phyloP scores from a whole-genome alignment of 2,113 vertebrate genomes.

The Gobiocypris rarus region DNA sequence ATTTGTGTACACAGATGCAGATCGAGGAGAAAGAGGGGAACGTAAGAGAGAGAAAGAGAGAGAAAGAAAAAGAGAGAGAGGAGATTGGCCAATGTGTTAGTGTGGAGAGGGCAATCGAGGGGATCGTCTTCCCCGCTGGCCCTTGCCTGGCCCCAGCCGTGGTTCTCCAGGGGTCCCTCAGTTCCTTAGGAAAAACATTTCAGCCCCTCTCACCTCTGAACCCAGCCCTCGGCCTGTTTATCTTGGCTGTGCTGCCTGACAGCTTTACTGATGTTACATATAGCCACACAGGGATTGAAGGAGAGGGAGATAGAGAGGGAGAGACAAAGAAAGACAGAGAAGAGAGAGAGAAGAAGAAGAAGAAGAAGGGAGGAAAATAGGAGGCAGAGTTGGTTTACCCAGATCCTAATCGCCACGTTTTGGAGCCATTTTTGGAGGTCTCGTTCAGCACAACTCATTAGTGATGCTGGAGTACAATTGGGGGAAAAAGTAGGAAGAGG shows the following conservation, averaged over 20 bases:
- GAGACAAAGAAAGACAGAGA: constrained; percentile 78
- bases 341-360: constrained; percentile 64
- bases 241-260: constrained; percentile 95
- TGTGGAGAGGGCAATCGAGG: constrained; percentile 72
- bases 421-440: constrained; percentile 9
- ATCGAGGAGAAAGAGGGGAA: constrained; percentile 54
- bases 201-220: constrained; percentile 96
- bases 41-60: constrained; percentile 31
- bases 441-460: background rate
- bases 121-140: constrained; percentile 75
- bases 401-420: constrained; percentile 35
- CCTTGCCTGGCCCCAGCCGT: constrained; percentile 76
- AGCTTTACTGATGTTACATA: constrained; percentile 99
- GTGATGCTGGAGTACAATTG: constrained; percentile 11
- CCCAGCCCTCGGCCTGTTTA: constrained; percentile 94
- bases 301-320: constrained; percentile 46
- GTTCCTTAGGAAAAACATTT: constrained; percentile 97
- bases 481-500: background rate
- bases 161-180: constrained; percentile 83
- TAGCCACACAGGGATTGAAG: constrained; percentile 82
- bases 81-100: constrained; percentile 65
- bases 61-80: constrained; percentile 48
- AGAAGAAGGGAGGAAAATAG: constrained; percentile 38
- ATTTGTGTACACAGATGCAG: constrained; percentile 89
- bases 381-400: constrained; percentile 28